phyloP scores from a whole-genome alignment of 2,797 vertebrate genomes.

The Myotis planiceps region DNA sequence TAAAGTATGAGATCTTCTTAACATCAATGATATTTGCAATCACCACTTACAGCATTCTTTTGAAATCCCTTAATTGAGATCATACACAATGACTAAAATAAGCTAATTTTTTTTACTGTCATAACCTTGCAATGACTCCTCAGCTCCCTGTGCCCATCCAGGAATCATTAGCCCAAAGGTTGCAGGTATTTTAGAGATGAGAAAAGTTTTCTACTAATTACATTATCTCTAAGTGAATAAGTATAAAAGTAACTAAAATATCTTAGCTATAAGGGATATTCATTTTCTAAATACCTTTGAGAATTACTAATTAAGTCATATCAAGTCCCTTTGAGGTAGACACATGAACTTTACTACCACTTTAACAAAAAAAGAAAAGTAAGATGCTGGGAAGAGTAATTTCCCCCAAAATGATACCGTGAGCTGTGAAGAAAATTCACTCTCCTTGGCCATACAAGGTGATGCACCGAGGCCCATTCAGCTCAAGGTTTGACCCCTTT shows the following conservation, averaged over 20 bases:
- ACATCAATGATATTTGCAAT: constrained; percentile 17
- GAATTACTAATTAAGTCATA: constrained; percentile 26
- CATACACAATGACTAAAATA: background rate
- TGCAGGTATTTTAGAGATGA: constrained; percentile 50
- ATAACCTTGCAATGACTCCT: constrained; percentile 10
- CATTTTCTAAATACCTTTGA: constrained; percentile 40
- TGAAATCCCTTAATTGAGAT: constrained; percentile 37
- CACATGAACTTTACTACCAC: constrained; percentile 39
- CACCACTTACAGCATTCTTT: background rate
- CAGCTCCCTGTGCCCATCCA: background rate
- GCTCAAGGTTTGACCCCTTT: background rate
- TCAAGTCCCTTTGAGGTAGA: constrained; percentile 35
- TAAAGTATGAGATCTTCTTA: constrained; percentile 9
- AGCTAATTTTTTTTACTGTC: constrained; percentile 26
- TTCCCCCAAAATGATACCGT: constrained; percentile 43
- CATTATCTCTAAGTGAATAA: constrained; percentile 2
- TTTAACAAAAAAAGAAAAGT: constrained; percentile 51
- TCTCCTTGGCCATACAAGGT: constrained; percentile 30
- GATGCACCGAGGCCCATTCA: background rate
- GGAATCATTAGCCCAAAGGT: background rate
- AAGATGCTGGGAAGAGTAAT: constrained; percentile 10
- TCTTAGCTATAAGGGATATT: constrained; percentile 7
- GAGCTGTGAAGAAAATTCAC: constrained; percentile 35
- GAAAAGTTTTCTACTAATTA: constrained; percentile 48
- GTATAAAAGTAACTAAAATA: constrained; percentile 45